A percentile compares a stretch with the other conserved stretches of the same genome.
These are phyloP conservation scores for Cisticola juncidis DNA, from an alignment of 2,113 vertebrate genomes.

Conservation along the genomic window DNA sequence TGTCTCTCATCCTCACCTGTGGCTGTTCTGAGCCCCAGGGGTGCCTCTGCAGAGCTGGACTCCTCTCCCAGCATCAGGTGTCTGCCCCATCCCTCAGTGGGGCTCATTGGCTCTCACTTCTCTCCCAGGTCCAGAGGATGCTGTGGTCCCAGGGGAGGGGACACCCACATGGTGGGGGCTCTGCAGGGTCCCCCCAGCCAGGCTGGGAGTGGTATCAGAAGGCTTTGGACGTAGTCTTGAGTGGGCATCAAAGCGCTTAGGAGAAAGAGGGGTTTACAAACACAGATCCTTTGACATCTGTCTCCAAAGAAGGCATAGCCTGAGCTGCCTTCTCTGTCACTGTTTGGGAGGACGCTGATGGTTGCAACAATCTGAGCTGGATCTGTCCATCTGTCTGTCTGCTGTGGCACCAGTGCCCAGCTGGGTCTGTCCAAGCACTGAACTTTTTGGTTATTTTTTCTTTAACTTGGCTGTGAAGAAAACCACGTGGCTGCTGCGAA, in stretches of 20 bases:
- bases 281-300: neutral
- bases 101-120: neutral
- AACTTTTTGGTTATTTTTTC: neutral
- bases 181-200: neutral
- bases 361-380: fast-evolving
- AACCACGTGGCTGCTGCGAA: neutral
- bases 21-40: neutral
- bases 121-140: neutral
- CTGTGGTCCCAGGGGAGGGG: neutral
- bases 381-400: neutral
- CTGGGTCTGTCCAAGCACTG: neutral
- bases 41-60: fast-evolving
- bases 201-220: neutral
- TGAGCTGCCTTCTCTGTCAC: neutral
- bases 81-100: neutral
- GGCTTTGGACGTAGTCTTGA: neutral
- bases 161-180: neutral
- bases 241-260: neutral
- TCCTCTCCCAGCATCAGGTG: neutral
- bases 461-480: neutral
- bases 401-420: neutral
- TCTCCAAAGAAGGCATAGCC: neutral
- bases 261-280: neutral
- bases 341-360: neutral
- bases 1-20: slow-evolving; percentile 29